A percentile compares a stretch with the other conserved stretches of the same genome.
These are phyloP conservation scores for Grus americana DNA, from an alignment of 2,113 vertebrate genomes.

Conservation along the genomic window DNA sequence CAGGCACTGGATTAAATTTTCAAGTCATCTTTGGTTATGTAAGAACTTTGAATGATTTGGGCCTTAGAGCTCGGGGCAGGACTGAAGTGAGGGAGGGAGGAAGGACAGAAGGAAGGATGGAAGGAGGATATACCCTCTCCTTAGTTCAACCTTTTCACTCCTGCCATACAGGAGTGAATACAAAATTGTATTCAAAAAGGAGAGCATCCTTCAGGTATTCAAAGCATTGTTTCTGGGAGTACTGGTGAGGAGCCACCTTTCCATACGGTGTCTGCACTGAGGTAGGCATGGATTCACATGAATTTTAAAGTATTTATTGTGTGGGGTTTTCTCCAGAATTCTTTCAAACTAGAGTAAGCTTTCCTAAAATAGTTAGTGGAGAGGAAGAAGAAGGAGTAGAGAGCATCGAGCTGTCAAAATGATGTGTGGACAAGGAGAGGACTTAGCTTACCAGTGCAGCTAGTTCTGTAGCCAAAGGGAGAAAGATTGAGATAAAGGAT, in stretches of 20 bases:
- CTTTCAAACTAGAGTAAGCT: background rate
- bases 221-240: background rate
- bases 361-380: background rate
- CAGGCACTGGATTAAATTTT: background rate
- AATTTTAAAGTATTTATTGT: background rate
- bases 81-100: background rate
- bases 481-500: constrained; percentile 26
- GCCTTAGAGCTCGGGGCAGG: background rate
- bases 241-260: background rate
- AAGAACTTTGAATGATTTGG: background rate
- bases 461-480: constrained; percentile 38
- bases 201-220: background rate
- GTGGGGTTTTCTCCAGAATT: rapidly evolving
- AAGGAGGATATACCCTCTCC: background rate
- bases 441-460: background rate
- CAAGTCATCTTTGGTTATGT: background rate
- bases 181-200: background rate
- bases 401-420: background rate
- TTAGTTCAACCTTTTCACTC: background rate
- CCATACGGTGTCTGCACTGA: background rate
- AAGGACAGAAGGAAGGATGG: background rate
- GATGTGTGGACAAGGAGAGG: background rate
- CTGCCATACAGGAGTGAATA: background rate
- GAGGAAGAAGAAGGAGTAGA: background rate
- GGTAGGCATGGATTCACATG: background rate